These are phyloP conservation scores for Aulostomus chinensis DNA, from an alignment of 2,797 vertebrate genomes.

Conservation along the genomic window DNA sequence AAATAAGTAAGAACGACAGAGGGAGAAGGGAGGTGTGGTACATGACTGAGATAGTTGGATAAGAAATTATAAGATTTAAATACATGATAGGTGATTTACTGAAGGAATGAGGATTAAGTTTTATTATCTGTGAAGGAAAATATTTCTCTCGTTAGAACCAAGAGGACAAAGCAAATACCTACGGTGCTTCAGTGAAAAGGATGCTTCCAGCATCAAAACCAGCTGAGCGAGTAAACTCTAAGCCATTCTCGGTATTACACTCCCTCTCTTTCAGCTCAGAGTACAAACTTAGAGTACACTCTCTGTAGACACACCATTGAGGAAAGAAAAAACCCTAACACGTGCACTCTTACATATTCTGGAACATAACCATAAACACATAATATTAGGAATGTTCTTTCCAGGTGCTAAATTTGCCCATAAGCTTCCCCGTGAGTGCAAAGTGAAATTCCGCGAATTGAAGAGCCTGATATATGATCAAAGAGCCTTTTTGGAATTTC, in stretches of 20 bases:
- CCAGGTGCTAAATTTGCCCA: conserved; percentile 70
- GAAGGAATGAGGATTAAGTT: conserved; percentile 25
- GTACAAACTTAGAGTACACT: conserved; percentile 45
- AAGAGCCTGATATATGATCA: conserved; percentile 25
- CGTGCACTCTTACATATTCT: conserved; percentile 66
- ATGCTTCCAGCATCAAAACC: conserved; percentile 72
- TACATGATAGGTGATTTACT: conserved; percentile 43
- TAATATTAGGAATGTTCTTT: conserved; percentile 71
- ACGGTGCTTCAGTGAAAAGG: conserved; percentile 52
- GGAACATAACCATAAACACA: conserved; percentile 75
- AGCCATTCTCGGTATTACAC: conserved; percentile 57
- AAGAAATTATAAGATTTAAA: conserved; percentile 35
- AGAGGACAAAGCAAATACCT: conserved; percentile 38
- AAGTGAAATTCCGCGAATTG: conserved; percentile 21
- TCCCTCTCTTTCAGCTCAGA: conserved; percentile 52
- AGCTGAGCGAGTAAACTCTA: conserved; percentile 78
- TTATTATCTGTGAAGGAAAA: conserved; percentile 33
- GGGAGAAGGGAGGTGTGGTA: conserved; percentile 12
- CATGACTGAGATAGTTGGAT: background rate
- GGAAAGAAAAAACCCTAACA: conserved; percentile 73
- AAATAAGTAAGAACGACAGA: conserved; percentile 14
- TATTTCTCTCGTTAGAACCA: conserved; percentile 26
- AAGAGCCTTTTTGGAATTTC: conserved; percentile 17
- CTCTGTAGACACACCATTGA: conserved; percentile 41
- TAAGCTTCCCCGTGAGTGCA: conserved; percentile 41